Evolutionary conservation across 35 echinoderm and acorn worm genomes (phyloP).

Genomic region (Chiridota heheva): DNA sequence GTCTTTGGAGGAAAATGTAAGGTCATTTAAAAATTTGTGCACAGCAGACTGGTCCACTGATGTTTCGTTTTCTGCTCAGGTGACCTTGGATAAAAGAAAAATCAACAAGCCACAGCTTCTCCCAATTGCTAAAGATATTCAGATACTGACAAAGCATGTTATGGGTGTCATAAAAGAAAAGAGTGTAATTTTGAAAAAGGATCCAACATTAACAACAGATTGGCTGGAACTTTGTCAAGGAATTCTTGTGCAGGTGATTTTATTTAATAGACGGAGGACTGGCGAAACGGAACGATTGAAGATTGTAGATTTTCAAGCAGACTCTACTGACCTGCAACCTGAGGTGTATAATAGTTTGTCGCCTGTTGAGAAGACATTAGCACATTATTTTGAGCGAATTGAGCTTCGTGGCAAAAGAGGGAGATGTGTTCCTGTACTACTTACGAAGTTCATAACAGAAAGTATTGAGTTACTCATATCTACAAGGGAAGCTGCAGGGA

Average conservation of each 20-base stretch:
- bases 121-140: conserved; percentile 45
- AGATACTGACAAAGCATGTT: conserved; percentile 38
- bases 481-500: conserved; percentile 43
- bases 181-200: neutral
- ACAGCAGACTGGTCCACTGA: conserved; percentile 23
- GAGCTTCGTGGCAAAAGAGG: conserved; percentile 25
- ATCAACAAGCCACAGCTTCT: conserved; percentile 35
- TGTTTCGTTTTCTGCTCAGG: conserved; percentile 19
- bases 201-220: conserved; percentile 6
- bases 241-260: conserved; percentile 25
- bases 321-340: neutral
- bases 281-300: conserved; percentile 47
- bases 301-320: conserved; percentile 19
- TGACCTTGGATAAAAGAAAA: neutral
- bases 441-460: conserved; percentile 24
- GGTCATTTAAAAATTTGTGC: conserved; percentile 30
- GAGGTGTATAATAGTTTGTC: conserved; percentile 24
- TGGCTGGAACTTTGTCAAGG: conserved; percentile 48
- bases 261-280: conserved; percentile 53
- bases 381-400: neutral
- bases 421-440: conserved; percentile 22
- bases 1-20: conserved; percentile 6
- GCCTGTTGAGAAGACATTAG: conserved; percentile 13
- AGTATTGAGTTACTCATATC: neutral
- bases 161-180: neutral